Evolutionary conservation across 2,797 vertebrate genomes (phyloP).

Genomic region (Sebastes oblongus): DNA sequence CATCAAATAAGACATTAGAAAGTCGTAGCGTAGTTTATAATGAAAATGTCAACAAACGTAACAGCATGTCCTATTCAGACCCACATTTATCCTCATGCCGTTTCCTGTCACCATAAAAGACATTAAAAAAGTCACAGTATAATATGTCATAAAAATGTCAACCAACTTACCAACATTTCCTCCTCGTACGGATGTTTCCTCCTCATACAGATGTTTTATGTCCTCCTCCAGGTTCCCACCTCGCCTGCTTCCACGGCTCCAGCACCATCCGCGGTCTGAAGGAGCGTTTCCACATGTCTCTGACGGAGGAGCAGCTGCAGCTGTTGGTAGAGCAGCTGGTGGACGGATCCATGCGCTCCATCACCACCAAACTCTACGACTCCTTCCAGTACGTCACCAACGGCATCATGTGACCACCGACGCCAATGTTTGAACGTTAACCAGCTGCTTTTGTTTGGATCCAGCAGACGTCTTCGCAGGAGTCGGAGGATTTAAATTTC

Average conservation of each 20-base stretch:
- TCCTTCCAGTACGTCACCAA: constrained; percentile 99
- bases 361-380: constrained; percentile 96
- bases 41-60: too few species aligned
- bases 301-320: constrained; percentile 98
- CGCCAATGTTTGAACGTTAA: not conserved
- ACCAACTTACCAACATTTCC: not conserved
- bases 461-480: too few species aligned
- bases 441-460: not conserved
- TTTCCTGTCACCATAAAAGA: too few species aligned
- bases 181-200: not conserved
- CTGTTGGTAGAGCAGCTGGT: constrained; percentile 93
- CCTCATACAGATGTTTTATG: not conserved
- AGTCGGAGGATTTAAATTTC: too few species aligned
- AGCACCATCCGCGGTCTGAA: constrained; percentile 94
- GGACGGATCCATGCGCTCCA: constrained; percentile 92
- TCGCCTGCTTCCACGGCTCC: constrained; percentile 94
- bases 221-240: constrained; percentile 86
- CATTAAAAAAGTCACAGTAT: too few species aligned
- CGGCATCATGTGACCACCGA: constrained; percentile 91
- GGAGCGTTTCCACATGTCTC: constrained; percentile 97
- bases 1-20: too few species aligned
- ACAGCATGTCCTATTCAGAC: too few species aligned
- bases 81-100: rapidly evolving
- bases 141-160: too few species aligned
- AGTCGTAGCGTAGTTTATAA: rapidly evolving